Evolutionary conservation across 1,140 invertebrate species (phyloP), one percentile per base, ranked within the genome.

Genomic region (Drosophila murphyi): DNA sequence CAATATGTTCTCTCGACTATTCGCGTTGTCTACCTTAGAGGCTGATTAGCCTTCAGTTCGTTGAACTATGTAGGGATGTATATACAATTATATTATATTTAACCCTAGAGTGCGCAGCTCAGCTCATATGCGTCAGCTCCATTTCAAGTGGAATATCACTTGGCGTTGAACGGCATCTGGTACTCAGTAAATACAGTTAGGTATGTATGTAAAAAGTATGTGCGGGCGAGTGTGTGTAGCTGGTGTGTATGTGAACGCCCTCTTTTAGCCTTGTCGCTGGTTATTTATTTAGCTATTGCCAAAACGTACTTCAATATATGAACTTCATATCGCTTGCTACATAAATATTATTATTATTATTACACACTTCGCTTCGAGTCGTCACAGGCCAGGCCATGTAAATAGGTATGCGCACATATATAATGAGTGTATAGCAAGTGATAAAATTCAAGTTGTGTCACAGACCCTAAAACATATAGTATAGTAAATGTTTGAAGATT

Each of bases 281-380:
- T 87, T 87, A 87, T 87, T 88, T 87, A 87, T 87, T 83, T 76
- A 87, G 80, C 62, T 73, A 56, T 65, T 80, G 80, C 61, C 78
- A 62, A 81, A 87, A 77, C 71, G 73, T 77, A 85, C 81, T 76
- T 47, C 63, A 61, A 52, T 77, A 72, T 57, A 80, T 63, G 68
- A 82, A 82, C 57, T 83, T 87, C 80, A 83, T 87, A 87, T 88
- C 83, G 74, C 77, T 87, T 77, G 55, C 76, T 80, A 83, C 87
- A 87, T 87, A 87, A 87, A 87, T 87, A 87, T 87, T 87, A 87
- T 87, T 87, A 87, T 87, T 87, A 88, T 89, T 87, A 87, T 87
- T 88, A 78, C 85, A 61, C 65, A 57, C 64, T 51, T 48, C 47
- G 50, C 72, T 57, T 5, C 59, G 12, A 47, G 47, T 29, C 5